Evolutionary conservation across 2,888 invertebrate genomes (phyloP).

Genomic region (Podabrus alpinus): DNA sequence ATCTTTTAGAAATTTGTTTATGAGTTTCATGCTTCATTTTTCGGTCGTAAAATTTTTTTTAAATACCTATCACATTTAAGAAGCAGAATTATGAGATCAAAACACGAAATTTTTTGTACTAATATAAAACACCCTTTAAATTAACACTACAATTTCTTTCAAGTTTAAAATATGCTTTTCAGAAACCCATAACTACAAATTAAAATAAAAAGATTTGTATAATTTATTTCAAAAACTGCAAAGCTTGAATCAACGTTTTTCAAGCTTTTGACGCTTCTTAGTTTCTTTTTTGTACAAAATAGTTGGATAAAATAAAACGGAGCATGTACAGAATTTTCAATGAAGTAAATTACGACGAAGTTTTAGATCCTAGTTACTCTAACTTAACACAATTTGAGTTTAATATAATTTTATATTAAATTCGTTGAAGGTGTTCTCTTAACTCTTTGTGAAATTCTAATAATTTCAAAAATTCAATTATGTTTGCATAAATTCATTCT

Average conservation of each 20-base stretch:
- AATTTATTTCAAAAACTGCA: background rate
- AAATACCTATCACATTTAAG: no score
- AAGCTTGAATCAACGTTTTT: background rate
- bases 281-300: background rate
- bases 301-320: background rate
- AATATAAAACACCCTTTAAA: no score
- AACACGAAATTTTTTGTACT: no score
- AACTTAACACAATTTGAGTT: background rate
- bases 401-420: background rate
- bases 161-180: background rate
- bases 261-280: background rate
- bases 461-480: no score
- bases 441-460: background rate
- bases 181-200: background rate
- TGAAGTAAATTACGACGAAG: background rate
- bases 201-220: background rate
- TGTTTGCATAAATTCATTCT: no score
- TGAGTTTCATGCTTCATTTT: no score
- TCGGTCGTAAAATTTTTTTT: no score
- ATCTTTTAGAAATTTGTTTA: no score
- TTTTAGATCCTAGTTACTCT: background rate
- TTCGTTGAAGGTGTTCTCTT: background rate
- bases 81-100: no score
- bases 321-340: background rate
- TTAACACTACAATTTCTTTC: background rate